Evolutionary conservation across 1,140 invertebrate species (phyloP), one percentile per base, ranked within the genome.

Genomic region (Drosophila hydei): DNA sequence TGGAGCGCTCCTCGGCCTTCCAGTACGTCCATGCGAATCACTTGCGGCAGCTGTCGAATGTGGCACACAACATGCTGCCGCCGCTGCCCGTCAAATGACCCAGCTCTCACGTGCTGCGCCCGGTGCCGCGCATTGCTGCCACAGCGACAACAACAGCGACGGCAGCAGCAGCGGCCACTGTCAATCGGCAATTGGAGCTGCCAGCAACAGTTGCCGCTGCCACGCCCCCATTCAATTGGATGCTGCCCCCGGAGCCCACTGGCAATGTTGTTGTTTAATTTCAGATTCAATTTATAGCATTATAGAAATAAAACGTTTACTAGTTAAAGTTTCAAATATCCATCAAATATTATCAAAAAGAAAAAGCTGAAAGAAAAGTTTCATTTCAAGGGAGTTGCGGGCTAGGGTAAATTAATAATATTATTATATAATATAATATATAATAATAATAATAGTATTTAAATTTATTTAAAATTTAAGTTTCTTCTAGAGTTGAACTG

Each of bases 31-130:
- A 91, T 40, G 77, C 90, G 33, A 90, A 84, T 65, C 87, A 91
- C 63, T 50, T 91, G 64, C 43, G 89, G 23, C 90, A 91, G 33
- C 40, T 91, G 12, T 89, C 79, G 18, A 77, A 59, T 54, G 81
- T 77, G 54, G 89, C 79, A 9, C 72, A 77, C 33, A 79, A 75
- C 5, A 75, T 91, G 50, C 9, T 83, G 71, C 77, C 90, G 1
- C 89, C 90, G n/a, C 16, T 88, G 65, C 58, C 84, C 1, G 90
- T 90, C 9, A 91, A 91, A 91, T 91, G 91, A 91, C 91, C 80
- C 76, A 80, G 79, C 61, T 61, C 74, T 50, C 77, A 89, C 61
- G 80, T 91, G 62, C 56, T 91, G 51, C 77, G 91, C 5, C 91
- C 91, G 0, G 89, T 91, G 43, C 84, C 91, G 9, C 73, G 90